These are phyloP conservation scores for Aspidapion aeneum DNA, from an alignment of 2,888 invertebrate species.

Conservation along the genomic window DNA sequence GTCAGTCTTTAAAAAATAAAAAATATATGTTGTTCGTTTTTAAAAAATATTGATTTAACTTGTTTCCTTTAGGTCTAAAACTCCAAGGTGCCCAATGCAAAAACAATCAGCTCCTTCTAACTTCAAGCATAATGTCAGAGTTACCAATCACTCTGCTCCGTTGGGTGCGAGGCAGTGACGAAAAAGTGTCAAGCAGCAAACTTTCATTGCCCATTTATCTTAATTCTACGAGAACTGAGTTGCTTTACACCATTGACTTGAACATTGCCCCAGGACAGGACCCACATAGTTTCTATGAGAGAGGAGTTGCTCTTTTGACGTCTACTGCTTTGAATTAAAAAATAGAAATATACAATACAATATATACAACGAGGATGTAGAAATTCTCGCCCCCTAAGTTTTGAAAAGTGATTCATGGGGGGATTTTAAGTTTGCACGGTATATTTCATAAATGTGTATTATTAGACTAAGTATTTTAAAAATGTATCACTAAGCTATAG, in stretches of 20 bases:
- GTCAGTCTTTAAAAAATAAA: too few relatives aligned
- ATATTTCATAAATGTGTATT: too few relatives aligned
- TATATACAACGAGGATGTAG: too few relatives aligned
- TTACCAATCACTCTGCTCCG: slow-evolving; percentile 83
- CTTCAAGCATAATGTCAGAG: slow-evolving; percentile 94
- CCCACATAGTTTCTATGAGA: slow-evolving; percentile 95
- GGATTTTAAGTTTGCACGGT: too few relatives aligned
- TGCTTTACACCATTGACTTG: slow-evolving; percentile 93
- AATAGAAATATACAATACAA: too few relatives aligned
- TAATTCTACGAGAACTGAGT: slow-evolving; percentile 92
- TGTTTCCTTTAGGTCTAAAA: slow-evolving; percentile 70
- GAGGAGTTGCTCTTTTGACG: slow-evolving; percentile 95
- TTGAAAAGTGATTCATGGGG: too few relatives aligned
- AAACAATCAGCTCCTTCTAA: slow-evolving; percentile 84
- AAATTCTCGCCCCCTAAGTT: too few relatives aligned
- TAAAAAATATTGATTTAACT: too few relatives aligned
- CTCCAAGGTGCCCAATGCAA: slow-evolving; percentile 95
- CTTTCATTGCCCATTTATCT: slow-evolving; percentile 94
- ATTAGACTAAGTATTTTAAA: too few relatives aligned
- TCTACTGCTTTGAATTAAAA: slow-evolving; percentile 82
- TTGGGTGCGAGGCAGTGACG: slow-evolving; percentile 63
- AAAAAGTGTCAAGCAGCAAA: slow-evolving; percentile 55
- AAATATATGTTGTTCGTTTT: too few relatives aligned
- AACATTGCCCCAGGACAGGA: slow-evolving; percentile 88
- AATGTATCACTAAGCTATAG: too few relatives aligned